Percentiles rank a stretch among this genome's conserved stretches.
These are phyloP conservation scores for Eurystomus gularis DNA, from an alignment of 2,113 vertebrate genomes.

Conservation along the genomic window DNA sequence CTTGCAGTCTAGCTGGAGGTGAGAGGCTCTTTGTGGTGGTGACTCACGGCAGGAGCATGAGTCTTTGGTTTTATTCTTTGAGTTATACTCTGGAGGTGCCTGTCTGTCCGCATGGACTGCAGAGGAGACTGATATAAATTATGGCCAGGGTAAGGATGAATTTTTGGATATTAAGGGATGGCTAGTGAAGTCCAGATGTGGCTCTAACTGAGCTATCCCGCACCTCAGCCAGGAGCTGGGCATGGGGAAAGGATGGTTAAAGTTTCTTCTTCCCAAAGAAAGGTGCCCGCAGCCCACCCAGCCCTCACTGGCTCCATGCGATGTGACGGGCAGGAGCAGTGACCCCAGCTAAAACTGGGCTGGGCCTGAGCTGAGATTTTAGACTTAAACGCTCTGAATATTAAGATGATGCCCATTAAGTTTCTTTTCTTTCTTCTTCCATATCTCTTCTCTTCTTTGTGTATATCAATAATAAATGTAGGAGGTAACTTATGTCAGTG, in stretches of 20 bases:
- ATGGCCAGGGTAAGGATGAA: neutral
- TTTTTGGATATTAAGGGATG: neutral
- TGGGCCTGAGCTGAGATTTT: constrained; percentile 53
- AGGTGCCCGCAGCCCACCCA: neutral
- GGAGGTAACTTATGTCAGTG: neutral
- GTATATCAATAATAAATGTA: neutral
- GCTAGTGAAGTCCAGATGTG: fast-evolving
- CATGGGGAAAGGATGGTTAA: neutral
- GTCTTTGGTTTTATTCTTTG: neutral
- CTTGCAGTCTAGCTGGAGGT: neutral
- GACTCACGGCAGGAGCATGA: neutral
- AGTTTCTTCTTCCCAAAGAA: neutral
- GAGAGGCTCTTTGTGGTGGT: neutral
- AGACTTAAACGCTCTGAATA: constrained; percentile 15
- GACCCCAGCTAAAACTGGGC: constrained; percentile 40
- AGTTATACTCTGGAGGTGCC: neutral
- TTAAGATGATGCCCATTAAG: neutral
- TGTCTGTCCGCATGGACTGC: neutral
- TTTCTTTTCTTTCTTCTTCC: neutral
- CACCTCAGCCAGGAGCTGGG: neutral
- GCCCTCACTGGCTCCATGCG: neutral
- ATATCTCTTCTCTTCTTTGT: neutral
- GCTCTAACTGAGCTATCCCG: fast-evolving
- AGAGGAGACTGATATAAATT: neutral
- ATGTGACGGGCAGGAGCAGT: constrained; percentile 41